Evolutionary conservation across 2,888 invertebrate genomes (phyloP).

Genomic region (Calliscelio sp.): DNA sequence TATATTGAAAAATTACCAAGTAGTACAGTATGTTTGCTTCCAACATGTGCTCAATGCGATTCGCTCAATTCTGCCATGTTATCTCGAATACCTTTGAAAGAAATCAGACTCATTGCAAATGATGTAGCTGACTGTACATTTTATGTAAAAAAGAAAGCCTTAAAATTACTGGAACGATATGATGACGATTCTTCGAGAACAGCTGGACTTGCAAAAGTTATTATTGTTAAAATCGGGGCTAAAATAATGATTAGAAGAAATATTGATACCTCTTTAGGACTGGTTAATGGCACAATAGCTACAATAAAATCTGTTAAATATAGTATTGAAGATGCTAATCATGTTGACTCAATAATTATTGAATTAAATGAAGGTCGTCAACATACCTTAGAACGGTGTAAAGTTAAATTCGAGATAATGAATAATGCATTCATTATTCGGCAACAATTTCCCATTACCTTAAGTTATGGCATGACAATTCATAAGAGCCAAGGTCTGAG

Average conservation of each 20-base stretch:
- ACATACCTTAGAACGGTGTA: not conserved
- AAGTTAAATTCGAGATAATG: not conserved
- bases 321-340: not conserved
- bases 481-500: no score
- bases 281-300: not conserved
- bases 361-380: not conserved
- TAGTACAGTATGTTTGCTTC: slow-evolving; percentile 78
- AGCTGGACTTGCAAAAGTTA: not conserved
- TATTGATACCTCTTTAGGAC: not conserved
- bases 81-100: slow-evolving; percentile 66
- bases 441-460: not conserved
- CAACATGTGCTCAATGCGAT: no score
- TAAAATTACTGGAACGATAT: slow-evolving; percentile 49
- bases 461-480: no score
- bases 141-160: slow-evolving; percentile 65
- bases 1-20: not conserved
- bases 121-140: slow-evolving; percentile 73
- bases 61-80: no score
- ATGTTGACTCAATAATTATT: not conserved
- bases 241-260: not conserved
- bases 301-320: not conserved
- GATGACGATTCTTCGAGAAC: not conserved
- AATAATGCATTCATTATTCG: not conserved
- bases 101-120: slow-evolving; percentile 48
- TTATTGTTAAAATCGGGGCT: not conserved